Base-by-base conservation (phyloP, 2,113 vertebrate genomes). In the Scophthalmus maximus region DNA sequence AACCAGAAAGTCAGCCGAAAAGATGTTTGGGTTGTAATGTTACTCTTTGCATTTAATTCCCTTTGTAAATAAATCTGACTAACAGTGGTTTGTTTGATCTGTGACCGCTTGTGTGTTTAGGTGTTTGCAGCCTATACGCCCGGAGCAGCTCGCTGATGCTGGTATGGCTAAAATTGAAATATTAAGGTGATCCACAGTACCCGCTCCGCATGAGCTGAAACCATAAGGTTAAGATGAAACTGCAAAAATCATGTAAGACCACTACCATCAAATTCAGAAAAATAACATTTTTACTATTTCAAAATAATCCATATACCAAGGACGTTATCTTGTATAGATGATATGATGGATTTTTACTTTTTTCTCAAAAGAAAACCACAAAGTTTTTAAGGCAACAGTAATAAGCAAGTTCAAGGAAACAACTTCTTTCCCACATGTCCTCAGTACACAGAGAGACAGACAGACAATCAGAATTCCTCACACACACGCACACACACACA, bases 391-490 rank as follows among this genome's bases (percentile, higher is more conserved):
- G 51, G 57, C 61, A 75, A 46, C 17, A 57, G 64, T 73, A 81
- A 74, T 81, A 79, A 80, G 82, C 70, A 86, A 72, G 72, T 84
- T 79, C 23, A 76, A 79, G 56, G 61, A 68, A 81, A 87, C 76
- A 78, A 73, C 73, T 81, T 72, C 18, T 61, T 79, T 58, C 63
- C 71, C 76, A 12, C 20, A 25, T 15, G 32, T 26, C 56, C 57
- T 68, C 62, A 22, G 32, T 59, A 59, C 32, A 72, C 30, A 55
- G 22, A 67, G 58, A 81, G 78, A 71, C 57, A 38, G 78, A 83
- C 68, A 84, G 67, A 79, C 70, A 87, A 89, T 87, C 66, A 68
- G 47, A 81, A 84, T 79, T 78, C 68, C 68, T 58, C 76, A 56
- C 52, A 36, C 40, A 30, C 50, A 27, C 50, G 32, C 22, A 56